A percentile compares a stretch with the other conserved stretches of the same genome.
These are phyloP conservation scores for Siderastrea siderea DNA, from an alignment of 92 coral and sea anemone species.

Conservation along the genomic window DNA sequence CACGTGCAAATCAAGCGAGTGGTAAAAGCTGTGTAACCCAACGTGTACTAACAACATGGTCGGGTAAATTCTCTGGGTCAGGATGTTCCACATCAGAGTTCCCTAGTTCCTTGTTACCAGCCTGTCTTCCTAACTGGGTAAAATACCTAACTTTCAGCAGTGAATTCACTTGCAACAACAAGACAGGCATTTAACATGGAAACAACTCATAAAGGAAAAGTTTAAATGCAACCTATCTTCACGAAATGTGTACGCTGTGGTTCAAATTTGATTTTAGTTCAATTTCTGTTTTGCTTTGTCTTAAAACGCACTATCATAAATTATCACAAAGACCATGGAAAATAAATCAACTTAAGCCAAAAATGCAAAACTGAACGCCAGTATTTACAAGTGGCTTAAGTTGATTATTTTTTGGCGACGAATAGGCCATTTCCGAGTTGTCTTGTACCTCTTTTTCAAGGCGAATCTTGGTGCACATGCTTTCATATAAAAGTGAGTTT, in stretches of 20 bases:
- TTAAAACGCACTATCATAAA: not conserved
- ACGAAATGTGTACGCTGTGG: too few relatives aligned
- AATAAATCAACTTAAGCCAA: too few relatives aligned
- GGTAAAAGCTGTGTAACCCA: not conserved
- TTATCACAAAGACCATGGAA: not conserved
- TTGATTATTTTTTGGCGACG: too few relatives aligned
- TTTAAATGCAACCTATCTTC: too few relatives aligned
- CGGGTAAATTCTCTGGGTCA: conserved; percentile 22
- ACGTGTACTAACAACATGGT: conserved; percentile 35
- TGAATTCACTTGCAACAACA: not conserved
- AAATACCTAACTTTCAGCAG: conserved; percentile 7
- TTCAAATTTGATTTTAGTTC: not conserved
- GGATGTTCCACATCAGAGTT: conserved; percentile 23
- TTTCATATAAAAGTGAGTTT: too few relatives aligned
- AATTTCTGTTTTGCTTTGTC: not conserved
- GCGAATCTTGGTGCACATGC: not conserved
- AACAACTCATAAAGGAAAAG: too few relatives aligned
- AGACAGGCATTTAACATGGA: not conserved
- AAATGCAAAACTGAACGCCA: too few relatives aligned
- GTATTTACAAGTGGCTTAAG: too few relatives aligned
- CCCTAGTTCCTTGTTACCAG: not conserved
- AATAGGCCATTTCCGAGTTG: conserved; percentile 21
- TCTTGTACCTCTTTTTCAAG: not conserved
- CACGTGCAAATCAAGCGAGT: too few relatives aligned
- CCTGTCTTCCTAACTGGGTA: conserved; percentile 36